These are phyloP conservation scores for Phyllotreta cruciferae DNA, from an alignment of 2,888 invertebrate species.

Conservation along the genomic window DNA sequence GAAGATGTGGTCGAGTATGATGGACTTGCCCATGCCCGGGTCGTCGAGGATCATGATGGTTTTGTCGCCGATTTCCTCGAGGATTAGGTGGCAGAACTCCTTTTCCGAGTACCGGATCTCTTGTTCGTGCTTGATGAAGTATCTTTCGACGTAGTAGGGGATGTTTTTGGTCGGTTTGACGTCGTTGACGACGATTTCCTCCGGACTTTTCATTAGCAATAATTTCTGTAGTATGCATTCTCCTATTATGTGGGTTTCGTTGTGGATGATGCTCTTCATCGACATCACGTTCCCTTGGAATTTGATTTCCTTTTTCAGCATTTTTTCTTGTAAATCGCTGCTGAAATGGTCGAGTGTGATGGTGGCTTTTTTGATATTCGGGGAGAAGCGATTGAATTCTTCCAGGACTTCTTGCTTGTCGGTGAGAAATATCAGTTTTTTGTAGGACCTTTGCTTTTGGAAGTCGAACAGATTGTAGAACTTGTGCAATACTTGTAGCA, in stretches of 20 bases:
- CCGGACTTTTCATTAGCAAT: not conserved
- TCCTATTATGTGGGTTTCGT: not conserved
- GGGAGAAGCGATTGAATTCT: not conserved
- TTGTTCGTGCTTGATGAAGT: not conserved
- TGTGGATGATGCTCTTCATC: conserved; percentile 1
- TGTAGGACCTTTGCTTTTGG: not conserved
- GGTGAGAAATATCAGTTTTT: conserved; percentile 6
- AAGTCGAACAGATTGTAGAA: not conserved
- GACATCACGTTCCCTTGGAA: conserved; percentile 15
- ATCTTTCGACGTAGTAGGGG: conserved; percentile 6
- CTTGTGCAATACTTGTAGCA: not conserved
- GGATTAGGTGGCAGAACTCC: not conserved
- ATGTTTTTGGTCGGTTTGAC: not conserved
- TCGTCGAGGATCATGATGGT: conserved; percentile 19
- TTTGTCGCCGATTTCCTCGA: not conserved
- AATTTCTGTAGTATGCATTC: conserved; percentile 3
- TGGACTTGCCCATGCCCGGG: conserved; percentile 25
- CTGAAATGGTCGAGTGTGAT: conserved; percentile 13
- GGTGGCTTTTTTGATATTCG: not conserved
- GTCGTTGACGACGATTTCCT: not conserved
- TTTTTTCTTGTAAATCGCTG: not conserved
- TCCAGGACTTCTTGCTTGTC: not conserved
- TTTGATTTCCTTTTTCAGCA: conserved; percentile 6
- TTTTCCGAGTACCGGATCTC: not conserved
- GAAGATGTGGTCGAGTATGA: conserved; percentile 7